Percentiles rank a stretch among this genome's conserved stretches.
phyloP scores from a whole-genome alignment of 2,113 vertebrate genomes.

The Melospiza melodia region DNA sequence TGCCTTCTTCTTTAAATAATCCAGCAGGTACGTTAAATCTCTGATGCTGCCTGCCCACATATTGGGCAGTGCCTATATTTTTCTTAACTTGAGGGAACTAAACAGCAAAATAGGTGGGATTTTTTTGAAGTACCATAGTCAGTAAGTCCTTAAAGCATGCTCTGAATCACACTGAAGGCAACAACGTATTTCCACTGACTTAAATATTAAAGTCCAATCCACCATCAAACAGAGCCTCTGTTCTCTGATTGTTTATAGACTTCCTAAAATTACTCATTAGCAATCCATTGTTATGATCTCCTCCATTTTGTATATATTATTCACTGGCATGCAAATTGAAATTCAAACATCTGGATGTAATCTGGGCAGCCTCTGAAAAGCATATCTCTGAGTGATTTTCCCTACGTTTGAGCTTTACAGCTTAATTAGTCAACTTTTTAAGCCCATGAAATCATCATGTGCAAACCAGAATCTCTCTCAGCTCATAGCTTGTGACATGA shows the following conservation, averaged over 20 bases:
- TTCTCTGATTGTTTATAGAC: constrained; percentile 34
- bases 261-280: constrained; percentile 62
- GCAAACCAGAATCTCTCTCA: neutral
- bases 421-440: constrained; percentile 43
- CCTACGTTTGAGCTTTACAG: neutral
- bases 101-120: neutral
- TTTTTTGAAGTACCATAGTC: neutral
- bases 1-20: neutral
- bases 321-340: constrained; percentile 44
- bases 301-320: constrained; percentile 56
- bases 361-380: constrained; percentile 33
- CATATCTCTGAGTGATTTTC: constrained; percentile 12
- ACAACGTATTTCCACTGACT: neutral
- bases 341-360: constrained; percentile 59
- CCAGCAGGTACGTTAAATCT: neutral
- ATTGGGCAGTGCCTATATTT: neutral
- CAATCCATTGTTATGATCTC: constrained; percentile 56
- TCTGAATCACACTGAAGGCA: neutral
- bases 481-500: neutral
- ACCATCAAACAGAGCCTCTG: neutral
- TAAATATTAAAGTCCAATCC: neutral
- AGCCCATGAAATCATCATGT: constrained; percentile 21
- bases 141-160: neutral
- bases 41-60: neutral
- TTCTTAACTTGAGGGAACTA: neutral